Conservation (phyloP, 2,888 invertebrate species). For the Nemurella pictetii region DNA sequence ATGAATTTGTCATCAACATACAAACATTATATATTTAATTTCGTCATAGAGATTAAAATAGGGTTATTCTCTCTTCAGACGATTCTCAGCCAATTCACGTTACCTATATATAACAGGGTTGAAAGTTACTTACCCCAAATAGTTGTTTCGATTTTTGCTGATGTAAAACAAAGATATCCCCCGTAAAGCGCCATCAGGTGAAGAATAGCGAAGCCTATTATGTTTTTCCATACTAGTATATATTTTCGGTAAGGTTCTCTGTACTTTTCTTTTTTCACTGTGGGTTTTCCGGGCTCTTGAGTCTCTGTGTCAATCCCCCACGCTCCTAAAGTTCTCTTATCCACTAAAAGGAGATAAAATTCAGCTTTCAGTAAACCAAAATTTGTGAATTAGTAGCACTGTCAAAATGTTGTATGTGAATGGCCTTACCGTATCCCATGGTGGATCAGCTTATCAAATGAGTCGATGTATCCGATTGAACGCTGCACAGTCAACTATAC, state of each 20-base stretch:
- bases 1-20: no score
- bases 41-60: no score
- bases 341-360: background rate
- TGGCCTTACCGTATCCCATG: background rate
- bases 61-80: no score
- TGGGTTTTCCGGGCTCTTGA: background rate
- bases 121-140: background rate
- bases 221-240: background rate
- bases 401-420: no score
- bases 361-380: no score
- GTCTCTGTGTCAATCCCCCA: background rate
- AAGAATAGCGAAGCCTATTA: background rate
- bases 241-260: background rate
- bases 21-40: no score
- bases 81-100: no score
- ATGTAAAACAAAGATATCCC: background rate
- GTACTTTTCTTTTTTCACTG: background rate
- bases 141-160: background rate
- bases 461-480: background rate
- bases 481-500: background rate
- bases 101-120: no score
- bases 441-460: background rate
- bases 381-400: no score
- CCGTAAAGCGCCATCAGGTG: conserved; percentile 10
- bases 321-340: background rate